These are phyloP conservation scores for Lepilemur septentrionalis DNA, from an alignment of 2,797 vertebrate species.

Conservation along the genomic window DNA sequence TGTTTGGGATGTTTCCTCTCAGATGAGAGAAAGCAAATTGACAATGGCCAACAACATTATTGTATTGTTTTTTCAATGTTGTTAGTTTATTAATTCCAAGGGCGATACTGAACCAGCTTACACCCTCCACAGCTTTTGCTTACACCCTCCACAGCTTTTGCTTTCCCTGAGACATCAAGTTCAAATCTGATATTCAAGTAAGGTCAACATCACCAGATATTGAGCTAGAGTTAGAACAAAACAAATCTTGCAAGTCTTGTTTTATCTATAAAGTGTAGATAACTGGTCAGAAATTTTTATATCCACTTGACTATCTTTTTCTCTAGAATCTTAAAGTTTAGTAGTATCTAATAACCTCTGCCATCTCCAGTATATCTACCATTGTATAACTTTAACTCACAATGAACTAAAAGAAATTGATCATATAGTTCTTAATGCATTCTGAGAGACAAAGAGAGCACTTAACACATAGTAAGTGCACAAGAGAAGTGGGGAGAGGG, in stretches of 20 bases:
- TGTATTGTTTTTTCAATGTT: not conserved
- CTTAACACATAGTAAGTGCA: no score
- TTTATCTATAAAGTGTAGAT: not conserved
- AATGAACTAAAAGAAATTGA: not conserved
- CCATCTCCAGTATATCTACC: not conserved
- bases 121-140: not conserved
- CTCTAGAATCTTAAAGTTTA: not conserved
- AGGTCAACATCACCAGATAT: not conserved
- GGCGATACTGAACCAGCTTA: not conserved
- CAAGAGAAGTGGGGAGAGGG: not conserved
- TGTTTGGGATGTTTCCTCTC: not conserved
- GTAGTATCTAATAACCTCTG: not conserved
- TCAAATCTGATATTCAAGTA: not conserved
- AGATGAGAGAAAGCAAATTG: not conserved
- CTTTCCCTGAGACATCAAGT: not conserved
- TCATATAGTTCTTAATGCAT: not conserved
- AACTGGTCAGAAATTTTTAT: slow-evolving; percentile 1
- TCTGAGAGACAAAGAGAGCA: not conserved
- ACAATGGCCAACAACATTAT: not conserved
- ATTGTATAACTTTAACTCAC: not conserved
- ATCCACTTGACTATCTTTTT: not conserved
- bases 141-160: not conserved
- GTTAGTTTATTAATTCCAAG: not conserved
- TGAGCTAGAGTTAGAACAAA: not conserved
- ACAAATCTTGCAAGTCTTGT: not conserved